phyloP scores from a whole-genome alignment of 30 jellyfish, hydroid and myxozoan species.

The Turritopsis rubra region DNA sequence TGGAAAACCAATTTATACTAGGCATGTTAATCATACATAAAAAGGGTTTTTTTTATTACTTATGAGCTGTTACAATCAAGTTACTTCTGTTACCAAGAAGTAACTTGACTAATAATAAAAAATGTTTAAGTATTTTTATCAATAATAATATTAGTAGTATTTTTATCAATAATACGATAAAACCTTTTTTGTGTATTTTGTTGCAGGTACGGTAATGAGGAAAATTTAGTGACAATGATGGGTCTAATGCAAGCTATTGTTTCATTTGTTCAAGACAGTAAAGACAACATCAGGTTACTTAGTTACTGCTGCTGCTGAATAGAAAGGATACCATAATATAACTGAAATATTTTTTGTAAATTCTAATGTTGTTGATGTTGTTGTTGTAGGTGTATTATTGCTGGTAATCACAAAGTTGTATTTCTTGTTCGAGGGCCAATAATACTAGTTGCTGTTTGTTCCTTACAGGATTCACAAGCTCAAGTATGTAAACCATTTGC shows the following conservation, averaged over 20 bases:
- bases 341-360: not conserved
- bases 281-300: conserved; percentile 64
- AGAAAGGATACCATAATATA: no score
- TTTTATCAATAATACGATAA: not conserved
- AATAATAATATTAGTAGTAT: not conserved
- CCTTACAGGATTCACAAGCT: conserved; percentile 52
- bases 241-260: conserved; percentile 91
- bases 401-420: conserved; percentile 79
- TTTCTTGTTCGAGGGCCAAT: conserved; percentile 80
- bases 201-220: conserved; percentile 81
- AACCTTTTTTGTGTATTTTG: not conserved
- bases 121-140: not conserved
- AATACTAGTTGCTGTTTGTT: conserved; percentile 69
- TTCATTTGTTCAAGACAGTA: conserved; percentile 75
- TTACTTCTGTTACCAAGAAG: no score
- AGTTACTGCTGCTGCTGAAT: not conserved
- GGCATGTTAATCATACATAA: conserved; percentile 31
- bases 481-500: conserved; percentile 35
- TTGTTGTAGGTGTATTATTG: conserved; percentile 43
- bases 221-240: conserved; percentile 80
- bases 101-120: no score
- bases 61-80: not conserved
- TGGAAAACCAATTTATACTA: conserved; percentile 89
- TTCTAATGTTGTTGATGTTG: not conserved
- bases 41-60: not conserved